Conservation (phyloP, 2,113 vertebrate species). For the Hoplias malabaricus region DNA sequence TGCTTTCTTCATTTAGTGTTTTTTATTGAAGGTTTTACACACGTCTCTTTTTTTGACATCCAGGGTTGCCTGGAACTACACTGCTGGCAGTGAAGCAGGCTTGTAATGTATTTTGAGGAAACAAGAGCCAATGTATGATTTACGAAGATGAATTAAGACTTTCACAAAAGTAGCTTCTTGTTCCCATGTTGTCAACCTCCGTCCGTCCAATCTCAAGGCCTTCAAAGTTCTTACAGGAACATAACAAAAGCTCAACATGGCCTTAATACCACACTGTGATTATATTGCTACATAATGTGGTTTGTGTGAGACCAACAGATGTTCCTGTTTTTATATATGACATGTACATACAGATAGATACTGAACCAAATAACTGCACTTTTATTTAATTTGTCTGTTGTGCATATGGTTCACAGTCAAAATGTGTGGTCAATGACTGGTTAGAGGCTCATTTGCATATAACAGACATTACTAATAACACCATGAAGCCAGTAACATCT, state of each 20-base stretch:
- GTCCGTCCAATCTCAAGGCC: not conserved
- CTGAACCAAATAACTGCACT: no score
- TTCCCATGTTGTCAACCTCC: not conserved
- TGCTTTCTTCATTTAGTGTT: not conserved
- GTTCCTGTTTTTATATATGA: no score
- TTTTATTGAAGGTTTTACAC: not conserved
- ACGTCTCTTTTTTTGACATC: not conserved
- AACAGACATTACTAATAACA: no score
- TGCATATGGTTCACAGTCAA: no score
- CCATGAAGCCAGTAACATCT: no score
- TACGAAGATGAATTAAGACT: not conserved
- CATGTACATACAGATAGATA: no score
- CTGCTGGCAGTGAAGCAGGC: not conserved
- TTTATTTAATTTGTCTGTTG: no score
- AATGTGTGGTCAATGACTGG: no score
- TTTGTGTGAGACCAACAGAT: no score
- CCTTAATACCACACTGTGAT: not conserved
- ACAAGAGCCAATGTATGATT: not conserved
- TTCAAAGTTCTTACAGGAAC: not conserved
- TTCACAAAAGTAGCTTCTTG: not conserved
- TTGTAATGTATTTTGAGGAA: not conserved
- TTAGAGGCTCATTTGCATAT: no score
- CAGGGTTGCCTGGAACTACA: not conserved
- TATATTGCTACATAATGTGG: no score
- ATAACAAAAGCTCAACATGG: no score